Evolutionary conservation across 2,797 vertebrate genomes (phyloP).

Genomic region (Anas acuta): DNA sequence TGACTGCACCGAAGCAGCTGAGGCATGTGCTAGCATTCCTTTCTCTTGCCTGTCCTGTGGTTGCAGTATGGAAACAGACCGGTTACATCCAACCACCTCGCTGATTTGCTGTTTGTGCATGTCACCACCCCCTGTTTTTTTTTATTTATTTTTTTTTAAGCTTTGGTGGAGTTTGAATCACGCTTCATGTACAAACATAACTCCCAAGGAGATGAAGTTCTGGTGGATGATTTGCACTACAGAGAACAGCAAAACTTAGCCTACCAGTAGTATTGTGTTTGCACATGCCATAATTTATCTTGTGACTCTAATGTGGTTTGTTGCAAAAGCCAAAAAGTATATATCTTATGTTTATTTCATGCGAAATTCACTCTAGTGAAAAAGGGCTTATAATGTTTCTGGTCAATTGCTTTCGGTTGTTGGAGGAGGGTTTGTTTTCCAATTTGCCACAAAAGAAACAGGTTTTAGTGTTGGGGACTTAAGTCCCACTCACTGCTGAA

Average conservation of each 20-base stretch:
- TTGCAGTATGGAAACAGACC: background rate
- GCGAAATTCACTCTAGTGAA: background rate
- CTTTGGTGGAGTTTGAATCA: background rate
- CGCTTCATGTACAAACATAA: background rate
- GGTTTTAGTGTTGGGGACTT: background rate
- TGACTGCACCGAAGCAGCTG: background rate
- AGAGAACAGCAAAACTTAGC: background rate
- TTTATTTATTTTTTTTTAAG: background rate
- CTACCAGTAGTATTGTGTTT: background rate
- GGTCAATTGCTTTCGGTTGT: background rate
- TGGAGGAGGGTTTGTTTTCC: background rate
- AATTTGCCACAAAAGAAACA: background rate
- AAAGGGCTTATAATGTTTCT: background rate
- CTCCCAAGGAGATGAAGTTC: background rate
- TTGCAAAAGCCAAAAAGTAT: background rate
- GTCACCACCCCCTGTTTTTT: background rate
- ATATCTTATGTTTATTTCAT: rapidly evolving
- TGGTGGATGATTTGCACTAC: background rate
- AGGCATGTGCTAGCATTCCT: background rate
- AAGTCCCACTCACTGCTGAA: background rate
- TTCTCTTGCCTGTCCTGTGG: background rate
- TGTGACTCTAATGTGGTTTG: rapidly evolving
- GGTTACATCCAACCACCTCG: background rate
- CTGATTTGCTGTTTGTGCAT: background rate
- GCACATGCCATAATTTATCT: background rate